phyloP scores from a whole-genome alignment of 1,140 invertebrate species.

The Campoletis sonorensis region DNA sequence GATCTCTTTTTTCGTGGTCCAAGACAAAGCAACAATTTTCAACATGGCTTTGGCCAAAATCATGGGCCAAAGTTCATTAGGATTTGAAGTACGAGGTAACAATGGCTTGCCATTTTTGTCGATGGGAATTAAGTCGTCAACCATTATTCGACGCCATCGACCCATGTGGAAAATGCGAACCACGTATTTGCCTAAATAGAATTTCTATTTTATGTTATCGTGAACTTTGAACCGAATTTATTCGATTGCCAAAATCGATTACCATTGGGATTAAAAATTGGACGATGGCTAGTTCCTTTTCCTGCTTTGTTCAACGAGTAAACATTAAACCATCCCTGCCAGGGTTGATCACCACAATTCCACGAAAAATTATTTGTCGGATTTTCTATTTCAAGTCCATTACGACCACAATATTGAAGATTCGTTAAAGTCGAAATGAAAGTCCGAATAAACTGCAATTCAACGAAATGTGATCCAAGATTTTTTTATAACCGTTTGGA shows the following conservation, averaged over 20 bases:
- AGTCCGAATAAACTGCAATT: constrained; percentile 60
- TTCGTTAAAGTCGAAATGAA: constrained; percentile 60
- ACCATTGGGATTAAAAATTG: constrained; percentile 58
- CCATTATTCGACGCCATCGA: constrained; percentile 59
- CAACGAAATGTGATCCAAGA: not conserved
- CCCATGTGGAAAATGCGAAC: constrained; percentile 61
- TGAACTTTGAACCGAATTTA: not conserved
- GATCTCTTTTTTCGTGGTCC: constrained; percentile 52
- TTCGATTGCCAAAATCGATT: not conserved
- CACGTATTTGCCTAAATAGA: constrained; percentile 60
- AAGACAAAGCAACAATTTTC: constrained; percentile 56
- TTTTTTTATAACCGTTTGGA: not conserved
- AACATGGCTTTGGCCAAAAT: constrained; percentile 62
- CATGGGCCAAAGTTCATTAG: constrained; percentile 63
- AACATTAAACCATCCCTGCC: constrained; percentile 64
- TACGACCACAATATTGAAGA: constrained; percentile 58
- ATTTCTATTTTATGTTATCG: not conserved
- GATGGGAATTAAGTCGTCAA: constrained; percentile 63
- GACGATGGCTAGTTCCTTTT: constrained; percentile 52
- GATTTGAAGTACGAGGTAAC: constrained; percentile 57
- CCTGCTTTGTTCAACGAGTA: constrained; percentile 64
- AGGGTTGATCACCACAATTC: constrained; percentile 51
- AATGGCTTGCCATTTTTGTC: constrained; percentile 53
- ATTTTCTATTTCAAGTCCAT: constrained; percentile 59
- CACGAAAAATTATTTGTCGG: constrained; percentile 57